phyloP scores from a whole-genome alignment of 37 sponge, comb jelly and placozoan genomes.

The Ianthella basta region DNA sequence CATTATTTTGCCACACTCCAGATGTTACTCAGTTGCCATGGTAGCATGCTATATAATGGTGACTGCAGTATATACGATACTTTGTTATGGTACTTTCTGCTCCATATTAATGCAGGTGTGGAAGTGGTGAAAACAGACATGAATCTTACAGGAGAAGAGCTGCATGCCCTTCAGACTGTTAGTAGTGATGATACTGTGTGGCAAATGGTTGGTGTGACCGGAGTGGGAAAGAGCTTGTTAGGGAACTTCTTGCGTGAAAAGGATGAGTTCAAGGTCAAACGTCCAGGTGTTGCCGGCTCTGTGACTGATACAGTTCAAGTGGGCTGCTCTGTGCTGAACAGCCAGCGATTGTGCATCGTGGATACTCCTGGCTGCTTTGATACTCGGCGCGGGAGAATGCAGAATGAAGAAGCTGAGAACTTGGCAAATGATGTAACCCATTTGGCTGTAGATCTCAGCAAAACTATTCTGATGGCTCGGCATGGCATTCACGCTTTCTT shows the following conservation, averaged over 20 bases:
- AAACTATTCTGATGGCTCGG: not conserved
- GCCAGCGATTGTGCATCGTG: not conserved
- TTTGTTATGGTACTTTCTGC: no score
- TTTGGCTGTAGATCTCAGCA: not conserved
- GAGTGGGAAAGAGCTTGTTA: constrained; percentile 4
- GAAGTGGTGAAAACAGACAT: no score
- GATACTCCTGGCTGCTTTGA: not conserved
- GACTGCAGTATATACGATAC: no score
- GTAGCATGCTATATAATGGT: no score
- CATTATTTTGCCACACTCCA: no score
- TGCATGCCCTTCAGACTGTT: no score
- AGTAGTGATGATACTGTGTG: not conserved
- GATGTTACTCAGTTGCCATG: no score
- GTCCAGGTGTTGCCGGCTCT: not conserved
- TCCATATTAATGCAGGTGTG: no score
- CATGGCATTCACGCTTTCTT: not conserved
- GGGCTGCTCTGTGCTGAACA: not conserved
- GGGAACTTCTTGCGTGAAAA: not conserved
- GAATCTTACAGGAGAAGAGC: no score
- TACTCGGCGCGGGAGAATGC: not conserved
- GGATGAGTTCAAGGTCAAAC: not conserved
- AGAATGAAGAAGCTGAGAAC: not conserved
- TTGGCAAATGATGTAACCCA: not conserved
- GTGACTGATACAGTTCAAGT: not conserved
- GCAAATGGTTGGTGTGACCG: not conserved